Conservation (phyloP, 2,888 invertebrate genomes). For the Erpobdella octoculata region DNA sequence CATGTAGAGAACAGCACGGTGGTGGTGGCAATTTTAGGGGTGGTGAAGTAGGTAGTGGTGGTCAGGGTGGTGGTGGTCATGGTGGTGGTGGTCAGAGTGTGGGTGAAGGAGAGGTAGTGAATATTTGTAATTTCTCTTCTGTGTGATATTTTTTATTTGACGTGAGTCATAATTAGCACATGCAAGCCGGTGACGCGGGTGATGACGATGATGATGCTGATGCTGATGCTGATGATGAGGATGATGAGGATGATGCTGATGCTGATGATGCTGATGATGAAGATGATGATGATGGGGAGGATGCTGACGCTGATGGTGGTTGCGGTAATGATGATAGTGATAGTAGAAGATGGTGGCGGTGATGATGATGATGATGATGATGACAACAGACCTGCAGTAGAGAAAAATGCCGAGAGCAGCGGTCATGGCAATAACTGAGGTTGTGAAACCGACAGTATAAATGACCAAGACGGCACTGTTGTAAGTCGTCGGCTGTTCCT, state of each 20-base stretch:
- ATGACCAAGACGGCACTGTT: constrained; percentile 40
- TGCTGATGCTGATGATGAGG: background rate
- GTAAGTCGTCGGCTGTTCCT: constrained; percentile 6
- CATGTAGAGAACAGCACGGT: too few relatives aligned
- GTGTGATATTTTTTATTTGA: constrained; percentile 13
- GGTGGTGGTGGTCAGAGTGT: constrained; percentile 11
- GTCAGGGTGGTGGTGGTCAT: background rate
- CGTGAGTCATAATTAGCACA: constrained; percentile 19
- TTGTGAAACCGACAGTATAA: constrained; percentile 51
- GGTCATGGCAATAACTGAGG: constrained; percentile 50
- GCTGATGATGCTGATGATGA: constrained; percentile 21
- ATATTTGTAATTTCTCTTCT: constrained; percentile 2
- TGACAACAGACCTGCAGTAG: constrained; percentile 49
- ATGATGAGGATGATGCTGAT: too few relatives aligned
- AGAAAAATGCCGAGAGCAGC: constrained; percentile 51
- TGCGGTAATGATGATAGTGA: background rate
- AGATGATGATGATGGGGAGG: constrained; percentile 25
- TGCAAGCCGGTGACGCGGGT: background rate
- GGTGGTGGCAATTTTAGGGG: too few relatives aligned
- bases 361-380: background rate
- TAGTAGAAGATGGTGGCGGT: background rate
- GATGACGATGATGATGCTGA: constrained; percentile 26
- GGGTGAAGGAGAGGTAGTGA: constrained; percentile 10
- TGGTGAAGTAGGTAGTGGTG: background rate
- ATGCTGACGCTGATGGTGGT: background rate